Evolutionary conservation across 1,140 invertebrate genomes (phyloP).

Genomic region (Triops cancriformis): DNA sequence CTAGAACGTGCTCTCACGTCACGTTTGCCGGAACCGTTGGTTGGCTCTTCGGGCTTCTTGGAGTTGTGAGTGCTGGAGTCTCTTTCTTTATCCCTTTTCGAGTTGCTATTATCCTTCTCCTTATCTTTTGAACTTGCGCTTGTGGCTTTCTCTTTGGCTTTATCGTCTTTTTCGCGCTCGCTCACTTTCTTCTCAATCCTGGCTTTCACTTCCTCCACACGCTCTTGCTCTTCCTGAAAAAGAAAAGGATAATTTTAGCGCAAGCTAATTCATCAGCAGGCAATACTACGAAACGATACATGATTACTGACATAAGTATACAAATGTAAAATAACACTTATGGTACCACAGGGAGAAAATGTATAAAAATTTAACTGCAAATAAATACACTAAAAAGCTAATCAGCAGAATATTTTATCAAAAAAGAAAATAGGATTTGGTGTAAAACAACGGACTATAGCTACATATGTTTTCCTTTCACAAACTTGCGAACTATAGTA

Average conservation of each 20-base stretch:
- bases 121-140: constrained; percentile 27
- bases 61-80: constrained; percentile 33
- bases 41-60: background rate
- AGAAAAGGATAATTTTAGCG: constrained; percentile 30
- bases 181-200: constrained; percentile 28
- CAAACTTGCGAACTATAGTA: no score
- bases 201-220: constrained; percentile 49
- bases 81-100: background rate
- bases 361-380: no score
- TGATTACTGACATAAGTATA: background rate
- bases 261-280: constrained; percentile 1
- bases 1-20: constrained; percentile 29
- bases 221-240: constrained; percentile 59
- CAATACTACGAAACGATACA: background rate
- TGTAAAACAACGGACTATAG: no score
- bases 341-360: no score
- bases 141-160: constrained; percentile 28
- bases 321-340: no score
- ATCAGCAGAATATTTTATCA: no score
- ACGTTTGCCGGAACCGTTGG: constrained; percentile 22
- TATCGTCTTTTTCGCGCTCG: constrained; percentile 31
- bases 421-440: no score
- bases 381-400: no score
- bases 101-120: constrained; percentile 29
- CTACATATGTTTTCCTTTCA: no score